Evolutionary conservation across 35 echinoderm and acorn worm species (phyloP), one percentile per base, ranked within the genome.

Genomic region (Lytechinus pictus): DNA sequence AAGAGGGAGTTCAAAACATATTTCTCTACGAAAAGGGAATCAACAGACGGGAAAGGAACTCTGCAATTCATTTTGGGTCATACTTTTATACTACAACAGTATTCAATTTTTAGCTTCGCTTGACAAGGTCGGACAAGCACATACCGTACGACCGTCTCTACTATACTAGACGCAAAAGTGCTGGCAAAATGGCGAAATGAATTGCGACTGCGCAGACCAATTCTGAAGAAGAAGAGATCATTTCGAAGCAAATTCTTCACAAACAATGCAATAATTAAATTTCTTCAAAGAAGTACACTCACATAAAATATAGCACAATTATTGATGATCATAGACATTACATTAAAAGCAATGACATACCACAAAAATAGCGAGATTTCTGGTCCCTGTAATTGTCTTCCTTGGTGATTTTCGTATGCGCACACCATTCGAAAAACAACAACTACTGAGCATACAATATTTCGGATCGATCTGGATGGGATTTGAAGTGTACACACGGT

Each of bases 381-480:
- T 27, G 52, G 54, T 52, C 79, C 94, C 12, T 52, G 72, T 79
- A 21, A 72, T 71, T 54, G 57, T 71, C 56, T 29, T 71, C 52
- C 19, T 29, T 61, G 94, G 11, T 54, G 54, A 72, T 86, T 87
- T 95, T 87, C 94, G n/a, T 27, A 95, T 87, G 54, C 79, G 94
- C 94, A 72, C 72, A 95, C 52, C 28, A 54, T 95, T 9, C 87
- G 54, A 57, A 54, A 87, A 87, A 53, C 44, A 54, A 86, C 53
- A 21, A 86, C 53, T 86, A 86, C 94, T 95, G 94, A 95, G 94
- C 94, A 95, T 89, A n/a, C 33, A 87, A 16, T 44, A 44, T 44
- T 1, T 2, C 33, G 33, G 33, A 2, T 44, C 0, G 33, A 44
- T 44, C 33, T 2, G 33, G 33, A 44, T 44, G 2, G 33, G 33